Percentiles rank a stretch among this genome's conserved stretches.
Evolutionary conservation across 2,113 vertebrate genomes (phyloP).

Genomic region (Aythya baeri): DNA sequence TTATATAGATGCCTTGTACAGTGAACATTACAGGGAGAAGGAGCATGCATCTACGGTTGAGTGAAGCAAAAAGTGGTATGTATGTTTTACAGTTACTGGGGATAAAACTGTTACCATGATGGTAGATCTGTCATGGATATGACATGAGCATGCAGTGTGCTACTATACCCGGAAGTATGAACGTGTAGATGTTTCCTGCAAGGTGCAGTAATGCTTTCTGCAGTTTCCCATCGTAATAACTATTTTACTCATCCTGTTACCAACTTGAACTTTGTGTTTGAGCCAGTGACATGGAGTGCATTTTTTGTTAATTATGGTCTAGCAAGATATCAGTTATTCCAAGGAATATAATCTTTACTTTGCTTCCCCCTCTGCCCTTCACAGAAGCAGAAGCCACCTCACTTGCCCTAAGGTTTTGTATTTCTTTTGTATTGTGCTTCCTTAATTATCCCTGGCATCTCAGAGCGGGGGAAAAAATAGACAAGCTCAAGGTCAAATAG

Average conservation of each 20-base stretch:
- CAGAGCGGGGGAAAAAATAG: not conserved
- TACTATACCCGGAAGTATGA: not conserved
- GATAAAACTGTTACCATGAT: not conserved
- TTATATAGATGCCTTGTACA: not conserved
- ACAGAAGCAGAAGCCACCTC: not conserved
- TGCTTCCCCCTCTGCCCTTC: not conserved
- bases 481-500: not conserved
- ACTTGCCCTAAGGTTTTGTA: not conserved
- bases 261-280: not conserved
- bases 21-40: not conserved
- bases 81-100: not conserved
- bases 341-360: not conserved
- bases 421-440: not conserved
- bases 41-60: not conserved
- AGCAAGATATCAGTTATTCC: not conserved
- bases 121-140: not conserved
- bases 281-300: not conserved
- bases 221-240: not conserved
- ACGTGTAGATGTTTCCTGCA: not conserved
- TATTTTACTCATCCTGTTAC: not conserved
- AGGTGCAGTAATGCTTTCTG: not conserved
- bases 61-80: not conserved
- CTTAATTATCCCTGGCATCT: not conserved
- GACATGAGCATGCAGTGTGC: not conserved
- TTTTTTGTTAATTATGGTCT: not conserved